Base-by-base conservation (phyloP, 2,797 vertebrate species). In the Oryzias sinensis region DNA sequence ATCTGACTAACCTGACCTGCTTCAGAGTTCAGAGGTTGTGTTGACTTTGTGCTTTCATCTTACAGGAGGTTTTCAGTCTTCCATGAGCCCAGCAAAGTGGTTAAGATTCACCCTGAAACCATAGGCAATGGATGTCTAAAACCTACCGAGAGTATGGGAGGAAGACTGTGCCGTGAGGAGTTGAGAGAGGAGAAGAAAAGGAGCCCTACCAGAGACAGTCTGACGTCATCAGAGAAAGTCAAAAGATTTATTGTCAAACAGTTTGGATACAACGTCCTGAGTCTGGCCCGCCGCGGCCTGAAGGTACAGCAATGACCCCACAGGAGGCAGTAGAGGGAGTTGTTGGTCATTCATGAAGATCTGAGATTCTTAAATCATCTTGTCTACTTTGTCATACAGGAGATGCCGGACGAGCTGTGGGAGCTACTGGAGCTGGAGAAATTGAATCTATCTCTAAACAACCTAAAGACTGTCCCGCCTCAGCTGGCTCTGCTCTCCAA, bases 401-500 rank as follows among this genome's bases (percentile, higher is more conserved):
- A 92, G 9, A 40, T 86, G 0, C 96, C 96, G 0, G 90, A 92
- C 37, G 94, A 95, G 50, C 60, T 97, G 56, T 97, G 94, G 94
- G 92, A 94, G 61, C 77, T 97, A 79, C 58, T 80, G 0, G 93
- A 97, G 68, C 77, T 98, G 52, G 91, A 97, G 82, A 97, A 96
- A 74, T 88, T 98, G 71, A 97, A 97, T 50, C 76, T 97, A 57
- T 97, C 96, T 3, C 89, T 90, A 37, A 98, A 98, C 74, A 89
- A 84, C n/a, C 85, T 97, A 56, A 82, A 79, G 40, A 17, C 53
- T 4, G 86, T 97, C 49, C 90, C 94, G 7, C 74, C 95, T 2
- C 88, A 90, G 0, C 74, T 97, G 65, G 90, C 84, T 4, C 84
- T 77, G 62, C 90, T 98, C 49, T 92, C 93, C n/a, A 92, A 92